Evolutionary conservation across 2,888 invertebrate species (phyloP), one percentile per base, ranked within the genome.

Genomic region (Nomada fabriciana): DNA sequence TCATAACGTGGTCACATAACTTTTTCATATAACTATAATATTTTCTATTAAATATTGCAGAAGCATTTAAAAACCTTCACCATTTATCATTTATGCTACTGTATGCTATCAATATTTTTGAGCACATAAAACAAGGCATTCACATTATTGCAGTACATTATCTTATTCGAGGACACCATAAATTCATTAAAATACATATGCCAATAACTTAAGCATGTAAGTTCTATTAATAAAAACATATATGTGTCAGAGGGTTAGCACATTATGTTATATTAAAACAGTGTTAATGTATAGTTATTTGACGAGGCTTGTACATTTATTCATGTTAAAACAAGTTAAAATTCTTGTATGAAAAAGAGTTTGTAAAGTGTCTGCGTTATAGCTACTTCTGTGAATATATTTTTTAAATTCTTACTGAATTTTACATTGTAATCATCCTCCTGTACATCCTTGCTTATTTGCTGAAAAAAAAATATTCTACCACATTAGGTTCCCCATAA

Each of bases 391-490:
- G 29, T 75, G 80, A 78, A 69, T 75, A 75, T 80, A 85, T 70
- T 77, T 55, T 79, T 76, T 78, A 57, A 55, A 81, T 74, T 83
- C 88, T 88, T 88, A 88, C 88, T 86, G 81, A 80, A 83, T 84
- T 79, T 85, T 64, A 86, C 42, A 83, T 78, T 64, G 88, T 59
- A 76, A 83, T 71, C 78, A 83, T 79, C 87, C 74, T 82, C 75
- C 85, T 71, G 79, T 68, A 83, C 72, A 76, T 80, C 84, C 47
- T 76, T 72, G 82, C 60, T 84, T 87, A 88, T 68, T 80, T 70
- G 82, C 88, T 88, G 88, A 88, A 88, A 88, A n/a, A 88, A 88
- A 75, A 84, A 87, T 76, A 70, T 23, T 63, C 88, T 86, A 83
- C 67, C 85, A 75, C 76, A 87, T 88, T 84, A 88, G 63, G 43